These are phyloP conservation scores for Seira sanloemensis DNA, from an alignment of 2,888 invertebrate species.

Conservation along the genomic window DNA sequence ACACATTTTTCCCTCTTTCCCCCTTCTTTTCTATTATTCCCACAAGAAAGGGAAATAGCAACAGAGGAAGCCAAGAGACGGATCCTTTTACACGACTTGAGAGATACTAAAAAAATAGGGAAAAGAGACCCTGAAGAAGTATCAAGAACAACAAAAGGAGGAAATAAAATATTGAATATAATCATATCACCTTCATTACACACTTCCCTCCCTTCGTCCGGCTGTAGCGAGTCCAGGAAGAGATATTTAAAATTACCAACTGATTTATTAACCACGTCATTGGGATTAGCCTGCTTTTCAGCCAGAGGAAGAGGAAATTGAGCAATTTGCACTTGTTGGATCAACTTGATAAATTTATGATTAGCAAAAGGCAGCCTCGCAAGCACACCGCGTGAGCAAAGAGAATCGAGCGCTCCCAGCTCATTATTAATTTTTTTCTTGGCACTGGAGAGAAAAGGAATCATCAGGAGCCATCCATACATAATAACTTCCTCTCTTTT, in stretches of 20 bases:
- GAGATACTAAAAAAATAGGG: conserved; percentile 5
- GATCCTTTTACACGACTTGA: not conserved
- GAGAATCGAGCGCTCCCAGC: conserved; percentile 26
- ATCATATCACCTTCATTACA: not conserved
- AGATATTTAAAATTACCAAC: not conserved
- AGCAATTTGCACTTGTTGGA: not conserved
- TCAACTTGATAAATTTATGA: not conserved
- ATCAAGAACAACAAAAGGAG: conserved; percentile 22
- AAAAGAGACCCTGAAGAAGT: conserved; percentile 29
- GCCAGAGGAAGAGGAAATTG: no score
- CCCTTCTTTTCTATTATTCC: conserved; percentile 20
- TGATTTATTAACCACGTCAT: not conserved
- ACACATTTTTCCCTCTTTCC: conserved; percentile 29
- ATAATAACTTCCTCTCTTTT: not conserved
- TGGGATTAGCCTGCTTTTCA: not conserved
- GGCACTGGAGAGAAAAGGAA: not conserved
- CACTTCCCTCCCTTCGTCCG: not conserved
- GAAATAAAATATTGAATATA: conserved; percentile 4
- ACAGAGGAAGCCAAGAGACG: conserved; percentile 20
- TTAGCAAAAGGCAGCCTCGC: conserved; percentile 6
- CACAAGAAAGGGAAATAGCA: conserved; percentile 3
- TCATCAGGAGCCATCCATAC: not conserved
- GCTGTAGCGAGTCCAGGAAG: not conserved
- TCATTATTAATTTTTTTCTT: conserved; percentile 54
- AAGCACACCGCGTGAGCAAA: conserved; percentile 20